Percentiles rank a stretch among this genome's conserved stretches.
These are phyloP conservation scores for Mionectes macconnelli DNA, from an alignment of 2,113 vertebrate genomes.

Conservation along the genomic window DNA sequence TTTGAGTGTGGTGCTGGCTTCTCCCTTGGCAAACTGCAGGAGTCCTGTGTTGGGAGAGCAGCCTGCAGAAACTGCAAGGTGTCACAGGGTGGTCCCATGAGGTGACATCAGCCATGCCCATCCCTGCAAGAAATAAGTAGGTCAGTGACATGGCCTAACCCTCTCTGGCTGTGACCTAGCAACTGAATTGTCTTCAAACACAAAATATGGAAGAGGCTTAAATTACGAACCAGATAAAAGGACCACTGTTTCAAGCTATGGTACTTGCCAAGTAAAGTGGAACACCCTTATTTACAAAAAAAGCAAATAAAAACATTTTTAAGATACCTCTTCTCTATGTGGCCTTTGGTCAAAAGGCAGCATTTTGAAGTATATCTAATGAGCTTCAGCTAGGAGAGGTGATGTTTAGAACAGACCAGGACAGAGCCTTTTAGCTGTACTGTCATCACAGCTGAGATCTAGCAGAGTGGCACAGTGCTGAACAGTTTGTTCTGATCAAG, in stretches of 20 bases:
- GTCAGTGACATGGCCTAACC: not conserved
- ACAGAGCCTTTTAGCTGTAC: not conserved
- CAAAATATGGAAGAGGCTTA: not conserved
- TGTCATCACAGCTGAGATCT: not conserved
- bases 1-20: not conserved
- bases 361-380: not conserved
- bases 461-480: not conserved
- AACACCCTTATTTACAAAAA: not conserved
- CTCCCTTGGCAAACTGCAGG: not conserved
- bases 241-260: not conserved
- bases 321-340: not conserved
- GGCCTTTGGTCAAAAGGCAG: not conserved
- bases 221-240: not conserved
- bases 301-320: not conserved
- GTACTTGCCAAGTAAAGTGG: not conserved
- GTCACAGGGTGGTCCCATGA: fast-evolving
- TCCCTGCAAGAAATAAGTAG: not conserved
- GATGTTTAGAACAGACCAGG: not conserved
- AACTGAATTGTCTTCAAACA: not conserved
- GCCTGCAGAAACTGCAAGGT: not conserved
- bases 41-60: not conserved
- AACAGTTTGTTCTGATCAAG: not conserved
- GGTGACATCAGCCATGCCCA: fast-evolving
- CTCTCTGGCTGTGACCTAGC: not conserved
- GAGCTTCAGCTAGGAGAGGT: not conserved